Conservation (phyloP, 2,797 vertebrate genomes). For the Mus caroli region DNA sequence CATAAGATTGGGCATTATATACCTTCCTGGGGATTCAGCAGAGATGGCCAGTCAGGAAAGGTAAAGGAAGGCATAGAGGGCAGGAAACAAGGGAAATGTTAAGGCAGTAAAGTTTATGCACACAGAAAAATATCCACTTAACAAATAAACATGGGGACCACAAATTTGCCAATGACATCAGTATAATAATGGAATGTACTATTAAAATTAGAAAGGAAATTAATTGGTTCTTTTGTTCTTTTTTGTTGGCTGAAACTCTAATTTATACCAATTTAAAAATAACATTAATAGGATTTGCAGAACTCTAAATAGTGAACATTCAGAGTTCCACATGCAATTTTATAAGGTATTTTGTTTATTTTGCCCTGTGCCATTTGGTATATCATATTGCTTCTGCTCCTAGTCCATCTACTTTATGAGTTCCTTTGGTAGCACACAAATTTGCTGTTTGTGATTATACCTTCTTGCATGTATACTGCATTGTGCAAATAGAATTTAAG, state of each 20-base stretch:
- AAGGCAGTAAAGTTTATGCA: background rate
- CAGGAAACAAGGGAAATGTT: background rate
- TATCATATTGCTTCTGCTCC: background rate
- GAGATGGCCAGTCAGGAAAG: background rate
- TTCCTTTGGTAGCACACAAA: constrained; percentile 2
- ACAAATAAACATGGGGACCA: background rate
- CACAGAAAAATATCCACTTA: background rate
- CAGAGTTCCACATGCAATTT: constrained; percentile 15
- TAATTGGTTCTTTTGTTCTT: constrained; percentile 48
- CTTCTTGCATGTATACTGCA: background rate
- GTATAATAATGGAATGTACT: constrained; percentile 22
- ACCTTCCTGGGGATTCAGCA: background rate
- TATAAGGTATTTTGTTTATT: constrained; percentile 8
- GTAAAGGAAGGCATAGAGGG: background rate
- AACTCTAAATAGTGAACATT: constrained; percentile 17
- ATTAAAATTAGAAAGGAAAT: constrained; percentile 18
- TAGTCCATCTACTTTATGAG: background rate
- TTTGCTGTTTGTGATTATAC: background rate
- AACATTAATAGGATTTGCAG: constrained; percentile 32
- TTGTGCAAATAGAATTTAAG: background rate
- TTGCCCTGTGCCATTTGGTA: background rate
- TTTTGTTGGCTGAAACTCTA: constrained; percentile 18
- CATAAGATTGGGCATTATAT: background rate
- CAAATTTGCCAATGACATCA: background rate
- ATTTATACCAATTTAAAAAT: constrained; percentile 35